Evolutionary conservation across 2,888 invertebrate genomes (phyloP), one percentile per base, ranked within the genome.

Genomic region (Perithous albicinctus): DNA sequence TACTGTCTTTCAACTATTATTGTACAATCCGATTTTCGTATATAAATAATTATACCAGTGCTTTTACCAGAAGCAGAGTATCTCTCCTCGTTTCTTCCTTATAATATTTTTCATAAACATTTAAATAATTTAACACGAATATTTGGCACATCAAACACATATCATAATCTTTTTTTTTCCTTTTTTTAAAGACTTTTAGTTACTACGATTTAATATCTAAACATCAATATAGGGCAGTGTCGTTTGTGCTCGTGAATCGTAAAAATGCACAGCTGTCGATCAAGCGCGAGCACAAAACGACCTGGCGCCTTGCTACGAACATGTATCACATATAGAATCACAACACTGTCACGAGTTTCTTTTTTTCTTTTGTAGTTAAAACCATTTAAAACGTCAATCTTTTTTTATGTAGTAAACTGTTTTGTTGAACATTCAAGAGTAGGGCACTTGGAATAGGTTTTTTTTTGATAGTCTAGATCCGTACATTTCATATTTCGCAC

Each of bases 281-380:
- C 18, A n/a, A 51, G 20, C 46, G 8, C 54, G 46, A 72, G 46
- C 46, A 74, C 48, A 35, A 70, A 72, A 74, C 66, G 51, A 79
- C 59, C 70, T 38, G 23, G 15, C 64, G 23, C 64, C 59, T 82
- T 48, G 32, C 78, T 79, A 82, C 75, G 64, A 78, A 88, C 88
- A 88, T 81, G 82, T 92, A 92, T 92, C 92, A 92, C 92, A 92
- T 91, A 82, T 91, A 91, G 87, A 89, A 92, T 92, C 91, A 92
- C 91, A 91, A 91, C 90, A 90, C 85, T 87, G 88, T 89, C 89
- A 91, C 86, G 85, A 86, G 80, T 89, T 88, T 87, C 78, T 85
- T 85, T 88, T 84, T 77, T 75, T 80, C 78, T 78, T 73, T 75
- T 85, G 83, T 86, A 88, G 86, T 86, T 88, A 87, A 78, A 88